Evolutionary conservation across 2,888 invertebrate genomes (phyloP).

Genomic region (Mayetiola destructor): DNA sequence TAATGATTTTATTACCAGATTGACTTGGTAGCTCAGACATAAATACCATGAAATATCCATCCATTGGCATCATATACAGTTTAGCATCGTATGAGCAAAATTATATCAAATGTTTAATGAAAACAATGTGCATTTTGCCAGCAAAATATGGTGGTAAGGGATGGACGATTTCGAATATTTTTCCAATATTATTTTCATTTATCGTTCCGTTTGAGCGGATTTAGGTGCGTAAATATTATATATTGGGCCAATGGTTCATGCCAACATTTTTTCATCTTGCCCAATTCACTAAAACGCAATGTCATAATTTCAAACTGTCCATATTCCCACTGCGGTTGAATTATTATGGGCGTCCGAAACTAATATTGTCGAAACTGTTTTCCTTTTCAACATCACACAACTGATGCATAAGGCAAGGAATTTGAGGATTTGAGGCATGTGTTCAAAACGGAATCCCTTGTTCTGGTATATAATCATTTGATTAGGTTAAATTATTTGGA

Average conservation of each 20-base stretch:
- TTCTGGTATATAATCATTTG: slow-evolving; percentile 6
- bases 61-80: neutral
- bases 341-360: slow-evolving; percentile 7
- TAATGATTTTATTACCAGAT: slow-evolving; percentile 13
- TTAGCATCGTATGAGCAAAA: too few species aligned
- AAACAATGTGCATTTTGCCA: neutral
- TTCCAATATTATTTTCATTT: neutral
- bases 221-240: neutral
- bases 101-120: neutral
- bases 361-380: too few species aligned
- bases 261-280: neutral
- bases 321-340: slow-evolving; percentile 12
- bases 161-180: neutral
- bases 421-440: too few species aligned
- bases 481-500: slow-evolving; percentile 14
- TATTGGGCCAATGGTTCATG: neutral
- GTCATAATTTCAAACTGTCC: slow-evolving; percentile 13
- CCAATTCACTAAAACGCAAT: too few species aligned
- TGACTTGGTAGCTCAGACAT: too few species aligned
- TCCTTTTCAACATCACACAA: too few species aligned
- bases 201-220: neutral
- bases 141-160: neutral
- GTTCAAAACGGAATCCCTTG: too few species aligned
- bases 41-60: slow-evolving; percentile 4
- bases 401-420: too few species aligned